Base-by-base conservation (phyloP, 2,113 vertebrate genomes). In the Eulemur rufifrons region DNA sequence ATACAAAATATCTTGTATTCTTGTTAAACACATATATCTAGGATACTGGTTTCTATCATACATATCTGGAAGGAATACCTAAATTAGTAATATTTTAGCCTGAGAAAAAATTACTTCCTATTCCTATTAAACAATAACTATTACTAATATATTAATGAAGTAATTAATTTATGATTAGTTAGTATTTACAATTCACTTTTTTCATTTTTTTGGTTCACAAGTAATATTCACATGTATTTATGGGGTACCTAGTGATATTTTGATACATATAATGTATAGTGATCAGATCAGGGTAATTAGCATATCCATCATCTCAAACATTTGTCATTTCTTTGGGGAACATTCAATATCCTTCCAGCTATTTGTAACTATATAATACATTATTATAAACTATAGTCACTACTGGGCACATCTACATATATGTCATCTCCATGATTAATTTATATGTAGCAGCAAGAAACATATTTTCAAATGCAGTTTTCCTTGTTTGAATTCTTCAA, bases 401-500 rank as follows among this genome's bases (percentile, higher is more conserved):
- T 71, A 27, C 9, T 18, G 18, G 29, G 29, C 8, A 80, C 9
- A 59, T 73, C 34, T 34, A 64, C 47, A 54, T 11, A 68, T n/a
- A 32, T 9, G 39, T 21, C 15, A 89, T 29, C 9, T 81, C 25
- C 39, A 52, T n/a, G 61, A 61, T 86, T 86, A 63, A 82, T 37
- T 29, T 82, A 23, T 87, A 50, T 63, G 34, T 17, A 56, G 18
- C 47, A 80, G 39, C 34, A 91, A 88, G 54, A 88, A 94, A 73
- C 10, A 56, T 81, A 77, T 88, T 87, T 91, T 94, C 63, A 87
- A 87, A 52, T 52, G 61, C 20, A 7, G 27, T 86, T 95, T 90
- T 81, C 29, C 23, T 96, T 85, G 42, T 61, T 93, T 90, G 74
- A 90, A 61, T 32, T 50, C n/a, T 95, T 95, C 74, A 86, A 69